Conservation (phyloP, 2,113 vertebrate species). For the Toxotes chatareus region DNA sequence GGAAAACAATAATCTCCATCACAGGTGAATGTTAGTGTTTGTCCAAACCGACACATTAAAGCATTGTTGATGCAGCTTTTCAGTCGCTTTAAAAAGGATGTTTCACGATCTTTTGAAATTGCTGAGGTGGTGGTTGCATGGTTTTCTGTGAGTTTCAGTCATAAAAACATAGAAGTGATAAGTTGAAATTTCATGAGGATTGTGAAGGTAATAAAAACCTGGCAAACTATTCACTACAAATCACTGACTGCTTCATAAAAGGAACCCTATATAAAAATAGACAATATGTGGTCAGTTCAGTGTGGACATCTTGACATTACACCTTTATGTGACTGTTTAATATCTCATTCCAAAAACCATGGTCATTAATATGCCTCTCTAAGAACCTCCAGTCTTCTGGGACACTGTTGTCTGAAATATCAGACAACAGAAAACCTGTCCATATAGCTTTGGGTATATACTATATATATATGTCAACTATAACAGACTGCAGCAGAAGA, state of each 20-base stretch:
- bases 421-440: background rate
- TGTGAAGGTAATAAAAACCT: background rate
- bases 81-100: background rate
- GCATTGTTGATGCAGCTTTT: background rate
- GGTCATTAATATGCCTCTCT: background rate
- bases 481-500: background rate
- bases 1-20: conserved; percentile 15
- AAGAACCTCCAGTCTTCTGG: background rate
- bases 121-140: background rate
- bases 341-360: background rate
- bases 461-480: too few species aligned
- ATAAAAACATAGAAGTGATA: background rate
- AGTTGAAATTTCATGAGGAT: too few species aligned
- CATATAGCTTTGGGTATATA: background rate
- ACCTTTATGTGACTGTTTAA: background rate
- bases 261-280: background rate
- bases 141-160: background rate
- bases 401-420: too few species aligned
- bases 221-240: background rate
- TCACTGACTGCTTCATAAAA: background rate
- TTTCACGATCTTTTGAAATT: background rate
- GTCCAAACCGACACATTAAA: background rate
- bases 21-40: background rate
- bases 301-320: background rate
- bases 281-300: background rate